Base-by-base conservation (phyloP, 1,140 invertebrate species). In the Bacillus rossius region DNA sequence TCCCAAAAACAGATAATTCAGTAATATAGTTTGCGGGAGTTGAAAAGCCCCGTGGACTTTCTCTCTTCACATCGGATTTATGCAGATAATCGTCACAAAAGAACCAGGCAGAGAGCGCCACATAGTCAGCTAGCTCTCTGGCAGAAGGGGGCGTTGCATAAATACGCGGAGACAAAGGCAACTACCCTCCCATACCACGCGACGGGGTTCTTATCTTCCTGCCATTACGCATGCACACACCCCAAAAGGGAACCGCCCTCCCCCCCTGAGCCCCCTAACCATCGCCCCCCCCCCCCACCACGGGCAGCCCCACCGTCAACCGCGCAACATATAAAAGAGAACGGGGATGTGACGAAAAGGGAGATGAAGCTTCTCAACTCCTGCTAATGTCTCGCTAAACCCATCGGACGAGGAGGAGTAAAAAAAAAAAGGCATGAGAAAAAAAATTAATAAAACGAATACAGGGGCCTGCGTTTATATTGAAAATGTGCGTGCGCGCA, bases 41-140 rank as follows among this genome's bases (percentile, higher is more conserved):
- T 60, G 59, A 60, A 60, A 60, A 60, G 59, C 53, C 49, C 40
- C n/a, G n/a, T 34, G 29, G 29, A 10, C 4, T 4, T 34, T 34
- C 29, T 34, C 29, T 34, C 29, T 47, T 60, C 59, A 34, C 55
- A 60, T 60, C 55, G 59, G 59, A 60, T 60, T 60, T 60, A 60
- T 60, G 59, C 59, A 60, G 59, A 60, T 60, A 60, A 60, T 60
- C 59, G 59, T 60, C 45, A 60, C 59, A 60, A 60, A 60, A 60
- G 59, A 60, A 60, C 59, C 49, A 60, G 50, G 57, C 43, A 34
- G 29, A 34, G 29, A 26, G 29, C 45, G 38, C 43, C 25, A 48
- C 22, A 43, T 34, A 57, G 23, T 22, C 53, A 41, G 29, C 53
- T 55, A 45, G n/a, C 8, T 26, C 41, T 34, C 29, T 34, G 29